Evolutionary conservation across 2,888 invertebrate species (phyloP), one percentile per base, ranked within the genome.

Genomic region (Vannuccia rotundouncinata): DNA sequence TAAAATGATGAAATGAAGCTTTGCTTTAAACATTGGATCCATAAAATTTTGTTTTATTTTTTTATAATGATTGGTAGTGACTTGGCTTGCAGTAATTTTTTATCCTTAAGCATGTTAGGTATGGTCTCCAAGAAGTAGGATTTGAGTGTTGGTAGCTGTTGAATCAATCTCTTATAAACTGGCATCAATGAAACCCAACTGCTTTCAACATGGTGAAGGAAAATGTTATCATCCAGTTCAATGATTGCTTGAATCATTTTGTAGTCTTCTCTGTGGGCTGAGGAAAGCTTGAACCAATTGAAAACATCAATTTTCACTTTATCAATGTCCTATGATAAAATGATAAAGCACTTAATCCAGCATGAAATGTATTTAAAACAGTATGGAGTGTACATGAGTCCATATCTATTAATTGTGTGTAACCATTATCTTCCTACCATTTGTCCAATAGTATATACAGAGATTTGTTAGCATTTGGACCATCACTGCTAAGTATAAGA

Each of bases 381-480:
- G 81, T 79, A 82, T 82, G 82, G n/a, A 83, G 59, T 78, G 78
- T 82, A 28, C 82, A 83, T 25, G 82, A 79, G 29, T 80, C 75
- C 28, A 83, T 82, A 13, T 75, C 78, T 60, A 82, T 30, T 59
- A 83, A 31, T 17, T 80, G 79, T 45, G 74, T 77, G 60, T 74
- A 60, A 17, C 81, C 82, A n/a, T 73, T 78, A n/a, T 31, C 29
- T 74, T 81, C 30, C 77, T 77, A 29, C 75, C 25, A 75, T 29
- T 75, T 29, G 75, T 75, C 75, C 17, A 75, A 75, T 29, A 29
- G 2, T 45, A 79, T 81, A 82, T 81, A 82, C 27, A 83, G 80
- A n/a, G 82, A 81, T 59, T 83, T 83, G 59, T 83, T 83, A 1
- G 82, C 82, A 82, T 82, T 83, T 59, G 82, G 83, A 13, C 83